phyloP scores from a whole-genome alignment of 2,888 invertebrate species.

The Drosophila tripunctata region DNA sequence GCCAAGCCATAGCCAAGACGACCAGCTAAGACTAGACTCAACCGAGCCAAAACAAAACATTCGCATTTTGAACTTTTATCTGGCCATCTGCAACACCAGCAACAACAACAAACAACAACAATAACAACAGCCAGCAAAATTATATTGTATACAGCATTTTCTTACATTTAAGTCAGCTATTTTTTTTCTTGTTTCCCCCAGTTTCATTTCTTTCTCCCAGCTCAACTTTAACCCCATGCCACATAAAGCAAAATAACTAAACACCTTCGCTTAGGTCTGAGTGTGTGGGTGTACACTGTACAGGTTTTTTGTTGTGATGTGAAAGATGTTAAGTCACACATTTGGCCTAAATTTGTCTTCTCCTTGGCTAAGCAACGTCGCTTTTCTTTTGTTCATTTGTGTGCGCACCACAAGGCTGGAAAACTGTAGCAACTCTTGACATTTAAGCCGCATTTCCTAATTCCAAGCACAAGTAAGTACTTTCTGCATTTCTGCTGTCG shows the following conservation, averaged over 20 bases:
- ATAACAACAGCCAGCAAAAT: constrained; percentile 51
- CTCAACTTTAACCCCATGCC: constrained; percentile 74
- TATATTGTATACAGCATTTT: constrained; percentile 73
- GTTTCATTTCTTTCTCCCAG: constrained; percentile 57
- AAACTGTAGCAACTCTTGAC: constrained; percentile 75
- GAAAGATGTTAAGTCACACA: constrained; percentile 80
- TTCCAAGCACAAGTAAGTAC: constrained; percentile 65
- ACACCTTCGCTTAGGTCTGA: constrained; percentile 51
- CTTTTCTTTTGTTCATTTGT: constrained; percentile 74
- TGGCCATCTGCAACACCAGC: constrained; percentile 66
- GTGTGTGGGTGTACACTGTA: constrained; percentile 20
- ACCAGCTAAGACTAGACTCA: constrained; percentile 4
- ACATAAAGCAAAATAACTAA: constrained; percentile 60
- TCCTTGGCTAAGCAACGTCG: constrained; percentile 45
- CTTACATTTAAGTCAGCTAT: constrained; percentile 60
- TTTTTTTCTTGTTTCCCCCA: constrained; percentile 39
- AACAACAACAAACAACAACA: constrained; percentile 25
- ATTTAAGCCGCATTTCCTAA: constrained; percentile 75
- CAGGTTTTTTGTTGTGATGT: constrained; percentile 54
- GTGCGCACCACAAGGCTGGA: constrained; percentile 70
- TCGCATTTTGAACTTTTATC: constrained; percentile 78
- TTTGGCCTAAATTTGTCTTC: constrained; percentile 78
- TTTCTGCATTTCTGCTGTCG: constrained; percentile 58
- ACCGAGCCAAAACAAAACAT: constrained; percentile 35
- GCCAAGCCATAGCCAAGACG: constrained; percentile 10